Percentiles rank a stretch among this genome's conserved stretches.
Conservation (phyloP, 2,797 vertebrate species). For the Sebastes paucispinis region DNA sequence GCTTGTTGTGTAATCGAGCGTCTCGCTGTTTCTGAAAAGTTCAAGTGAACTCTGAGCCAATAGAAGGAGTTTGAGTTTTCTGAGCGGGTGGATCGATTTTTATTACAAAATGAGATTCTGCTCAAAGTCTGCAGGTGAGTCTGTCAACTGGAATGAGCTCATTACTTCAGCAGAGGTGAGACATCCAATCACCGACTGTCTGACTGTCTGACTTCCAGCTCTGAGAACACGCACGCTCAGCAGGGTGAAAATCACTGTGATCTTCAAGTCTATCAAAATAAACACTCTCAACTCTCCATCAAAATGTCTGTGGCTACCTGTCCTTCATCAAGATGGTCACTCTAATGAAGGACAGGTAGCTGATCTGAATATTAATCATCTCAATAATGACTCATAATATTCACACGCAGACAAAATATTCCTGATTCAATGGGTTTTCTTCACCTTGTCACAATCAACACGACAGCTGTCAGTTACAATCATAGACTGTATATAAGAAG, state of each 20-base stretch:
- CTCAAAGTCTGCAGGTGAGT: background rate
- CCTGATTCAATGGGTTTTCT: background rate
- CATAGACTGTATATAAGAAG: too few relatives aligned
- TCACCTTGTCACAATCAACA: background rate
- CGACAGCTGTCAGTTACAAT: too few relatives aligned
- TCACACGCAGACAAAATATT: background rate
- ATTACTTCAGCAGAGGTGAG: slow-evolving; percentile 6
- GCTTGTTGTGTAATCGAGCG: background rate
- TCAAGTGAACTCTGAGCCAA: background rate
- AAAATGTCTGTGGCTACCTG: background rate
- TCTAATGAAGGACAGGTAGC: background rate
- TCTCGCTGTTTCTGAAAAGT: background rate
- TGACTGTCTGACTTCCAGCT: background rate
- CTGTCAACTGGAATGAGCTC: slow-evolving; percentile 13
- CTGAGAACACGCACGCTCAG: background rate
- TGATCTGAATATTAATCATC: slow-evolving; percentile 5
- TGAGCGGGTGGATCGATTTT: background rate
- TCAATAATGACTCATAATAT: background rate
- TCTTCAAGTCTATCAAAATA: background rate
- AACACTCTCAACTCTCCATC: background rate
- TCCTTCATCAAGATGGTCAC: background rate
- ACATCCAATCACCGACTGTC: background rate
- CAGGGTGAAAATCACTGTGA: background rate
- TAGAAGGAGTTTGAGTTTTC: background rate
- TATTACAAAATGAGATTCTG: slow-evolving; percentile 12